Evolutionary conservation across 2,113 vertebrate genomes (phyloP), one percentile per base, ranked within the genome.

Genomic region (Labeo catla): DNA sequence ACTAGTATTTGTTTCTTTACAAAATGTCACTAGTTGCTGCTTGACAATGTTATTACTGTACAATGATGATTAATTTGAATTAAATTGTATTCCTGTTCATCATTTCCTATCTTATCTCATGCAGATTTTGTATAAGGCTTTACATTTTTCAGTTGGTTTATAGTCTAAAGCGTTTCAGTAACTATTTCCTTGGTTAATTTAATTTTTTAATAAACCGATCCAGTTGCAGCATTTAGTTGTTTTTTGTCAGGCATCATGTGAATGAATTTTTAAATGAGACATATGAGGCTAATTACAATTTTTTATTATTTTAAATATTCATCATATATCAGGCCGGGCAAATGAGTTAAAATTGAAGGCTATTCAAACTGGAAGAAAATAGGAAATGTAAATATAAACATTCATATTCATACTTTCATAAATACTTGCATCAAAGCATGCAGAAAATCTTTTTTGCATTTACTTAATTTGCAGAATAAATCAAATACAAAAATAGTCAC

Each of bases 191-290:
- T 87, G 73, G 76, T 90, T 91, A 77, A 92, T 90, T 91, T 90
- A 90, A 91, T 90, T 88, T 43, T 90, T 90, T 87, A 91, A 87
- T 89, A 88, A 89, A 89, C 81, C 82, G 88, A 80, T 49, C 70
- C 85, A 83, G 36, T 70, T n/a, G 28, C 19, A 43, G 59, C 61
- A 61, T 59, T 83, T 59, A 73, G 63, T 85, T 36, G 6, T 87
- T 73, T 76, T 70, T 88, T 66, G 34, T 21, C 36, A 10, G 45
- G 43, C 12, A 70, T 43, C 34, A n/a, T 68, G 43, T 39, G 63
- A 39, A 43, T 63, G 61, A 86, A 76, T 45, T 78, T 83, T 47
- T 66, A 76, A 72, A 72, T 2, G 36, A 45, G 68, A 2, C 9
- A 45, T 72, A 34, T 45, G 39, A 45, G 39, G 45, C 19, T 9